phyloP scores from a whole-genome alignment of 2,888 invertebrate genomes.

The Aplocera efformata region DNA sequence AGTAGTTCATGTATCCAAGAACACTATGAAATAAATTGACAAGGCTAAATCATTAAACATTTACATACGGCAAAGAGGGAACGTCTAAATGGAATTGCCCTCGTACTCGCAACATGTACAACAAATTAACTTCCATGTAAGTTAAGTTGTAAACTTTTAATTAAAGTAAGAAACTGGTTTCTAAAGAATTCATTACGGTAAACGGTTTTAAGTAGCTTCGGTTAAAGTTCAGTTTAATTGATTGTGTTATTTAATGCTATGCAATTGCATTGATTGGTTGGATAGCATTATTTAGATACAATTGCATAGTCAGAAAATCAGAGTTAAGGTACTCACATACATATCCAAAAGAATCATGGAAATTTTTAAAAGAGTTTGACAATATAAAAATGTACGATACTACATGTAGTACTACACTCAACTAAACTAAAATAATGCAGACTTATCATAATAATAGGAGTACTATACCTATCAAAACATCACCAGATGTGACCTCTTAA shows the following conservation, averaged over 20 bases:
- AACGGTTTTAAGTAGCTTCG: conserved; percentile 11
- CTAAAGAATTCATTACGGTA: conserved; percentile 22
- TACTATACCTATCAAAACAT: no score
- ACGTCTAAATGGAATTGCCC: conserved; percentile 11
- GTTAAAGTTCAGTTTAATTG: conserved; percentile 7
- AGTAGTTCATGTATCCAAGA: no score
- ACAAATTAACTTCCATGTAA: conserved; percentile 23
- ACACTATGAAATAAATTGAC: neutral
- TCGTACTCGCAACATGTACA: conserved; percentile 13
- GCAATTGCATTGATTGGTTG: conserved; percentile 1
- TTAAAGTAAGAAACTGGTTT: conserved; percentile 27
- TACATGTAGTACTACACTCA: no score
- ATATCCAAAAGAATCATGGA: no score
- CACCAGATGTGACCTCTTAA: no score
- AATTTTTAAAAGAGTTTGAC: no score
- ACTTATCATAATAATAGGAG: no score
- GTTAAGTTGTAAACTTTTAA: conserved; percentile 28
- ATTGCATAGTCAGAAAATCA: no score
- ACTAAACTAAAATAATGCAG: no score
- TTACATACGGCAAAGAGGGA: conserved; percentile 7
- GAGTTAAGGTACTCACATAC: no score
- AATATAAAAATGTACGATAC: no score
- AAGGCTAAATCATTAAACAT: neutral
- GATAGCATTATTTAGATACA: no score
- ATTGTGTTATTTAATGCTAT: conserved; percentile 9